Evolutionary conservation across 2,888 invertebrate species (phyloP), one percentile per base, ranked within the genome.

Genomic region (Venustoraphidia nigricollis): DNA sequence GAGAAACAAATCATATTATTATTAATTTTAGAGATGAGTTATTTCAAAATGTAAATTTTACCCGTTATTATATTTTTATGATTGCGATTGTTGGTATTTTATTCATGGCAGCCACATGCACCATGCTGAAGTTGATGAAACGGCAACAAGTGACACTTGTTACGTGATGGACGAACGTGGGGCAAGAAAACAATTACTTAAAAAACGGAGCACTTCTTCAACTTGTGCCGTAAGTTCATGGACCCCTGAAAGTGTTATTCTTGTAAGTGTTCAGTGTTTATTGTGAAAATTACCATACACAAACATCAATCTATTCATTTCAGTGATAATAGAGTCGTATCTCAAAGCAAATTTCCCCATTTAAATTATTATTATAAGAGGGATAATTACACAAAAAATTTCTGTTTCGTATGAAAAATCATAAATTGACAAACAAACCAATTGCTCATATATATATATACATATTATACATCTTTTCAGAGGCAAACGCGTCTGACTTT

Each of bases 161-260:
- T 83, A 78, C 58, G 77, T 78, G 0, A 75, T 81, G 5, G 89
- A 90, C 54, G 88, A 89, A 41, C 75, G 79, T 47, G 80, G 80
- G 10, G 76, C 82, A 51, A 77, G 88, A 57, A 92, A 91, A 60
- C 76, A 87, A 50, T 74, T 88, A 1, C 87, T 92, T 58, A 91
- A 92, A 62, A 92, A 92, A 62, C 71, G 89, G 53, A 90, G 89
- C 62, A 87, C 90, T 1, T 90, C 90, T 0, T 90, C 90, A 1
- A 87, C 89, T 10, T 89, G 89, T 56, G 85, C 88, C 47, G 83
- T 83, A 67, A 70, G 74, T 70, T 61, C 59, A 37, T 9, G 34
- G 34, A 13, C 14, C 27, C 27, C 34, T 10, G 42, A 41, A 9
- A 39, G 36, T 41, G 45, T 47, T 36, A 46, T 36, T 36, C 17